Conservation (phyloP, 2,113 vertebrate genomes). For the Pterocles burchelli region DNA sequence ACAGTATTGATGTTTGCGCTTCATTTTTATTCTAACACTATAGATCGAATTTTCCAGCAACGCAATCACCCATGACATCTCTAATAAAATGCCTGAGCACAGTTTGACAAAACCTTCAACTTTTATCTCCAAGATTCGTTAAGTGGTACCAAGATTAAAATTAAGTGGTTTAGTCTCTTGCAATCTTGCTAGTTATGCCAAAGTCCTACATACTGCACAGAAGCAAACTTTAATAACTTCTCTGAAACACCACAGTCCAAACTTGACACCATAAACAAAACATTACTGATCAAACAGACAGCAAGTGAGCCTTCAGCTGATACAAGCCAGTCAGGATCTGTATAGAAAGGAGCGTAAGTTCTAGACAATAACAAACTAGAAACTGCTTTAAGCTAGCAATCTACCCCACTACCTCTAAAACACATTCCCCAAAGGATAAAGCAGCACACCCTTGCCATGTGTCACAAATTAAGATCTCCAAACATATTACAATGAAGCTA, state of each 20-base stretch:
- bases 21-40: not conserved
- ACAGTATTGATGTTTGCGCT: not conserved
- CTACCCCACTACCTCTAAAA: not conserved
- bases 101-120: slow-evolving; percentile 6
- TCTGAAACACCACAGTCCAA: slow-evolving; percentile 17
- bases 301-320: slow-evolving; percentile 29
- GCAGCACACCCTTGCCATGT: not conserved
- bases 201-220: not conserved
- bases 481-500: not conserved
- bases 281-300: slow-evolving; percentile 30
- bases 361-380: not conserved
- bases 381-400: not conserved
- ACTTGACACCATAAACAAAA: slow-evolving; percentile 24
- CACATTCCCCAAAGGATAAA: not conserved
- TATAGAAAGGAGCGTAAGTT: slow-evolving; percentile 24
- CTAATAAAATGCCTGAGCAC: not conserved
- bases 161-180: not conserved
- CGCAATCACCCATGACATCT: not conserved
- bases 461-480: not conserved
- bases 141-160: not conserved
- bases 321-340: slow-evolving; percentile 3
- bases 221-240: not conserved
- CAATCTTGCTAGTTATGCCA: not conserved
- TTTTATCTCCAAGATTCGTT: not conserved
- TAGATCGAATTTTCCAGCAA: not conserved